Percentiles rank a stretch among this genome's conserved stretches.
These are phyloP conservation scores for Coleophora flavipennella DNA, from an alignment of 2,888 invertebrate genomes.

Conservation along the genomic window DNA sequence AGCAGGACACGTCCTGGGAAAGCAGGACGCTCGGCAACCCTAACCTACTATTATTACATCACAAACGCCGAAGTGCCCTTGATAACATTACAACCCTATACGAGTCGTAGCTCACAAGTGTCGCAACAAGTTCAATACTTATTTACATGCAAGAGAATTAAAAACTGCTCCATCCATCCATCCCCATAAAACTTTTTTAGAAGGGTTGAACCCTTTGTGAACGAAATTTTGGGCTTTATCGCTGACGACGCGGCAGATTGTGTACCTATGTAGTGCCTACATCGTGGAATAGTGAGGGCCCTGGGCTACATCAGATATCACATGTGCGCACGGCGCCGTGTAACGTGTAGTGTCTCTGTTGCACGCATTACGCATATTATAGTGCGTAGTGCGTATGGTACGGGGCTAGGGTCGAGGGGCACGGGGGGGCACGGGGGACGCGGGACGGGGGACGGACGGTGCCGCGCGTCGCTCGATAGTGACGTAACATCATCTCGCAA, in stretches of 20 bases:
- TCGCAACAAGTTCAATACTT: constrained; percentile 66
- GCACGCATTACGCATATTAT: too few species aligned
- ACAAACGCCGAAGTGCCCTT: constrained; percentile 60
- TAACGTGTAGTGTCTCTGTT: constrained; percentile 7
- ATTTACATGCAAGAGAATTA: constrained; percentile 67
- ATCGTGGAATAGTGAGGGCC: constrained; percentile 46
- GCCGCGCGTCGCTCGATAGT: constrained; percentile 45
- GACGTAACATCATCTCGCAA: constrained; percentile 62
- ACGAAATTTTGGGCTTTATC: constrained; percentile 38
- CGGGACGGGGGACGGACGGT: constrained; percentile 22
- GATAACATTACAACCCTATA: constrained; percentile 62
- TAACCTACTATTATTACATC: constrained; percentile 65
- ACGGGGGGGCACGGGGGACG: constrained; percentile 16
- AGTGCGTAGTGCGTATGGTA: constrained; percentile 21
- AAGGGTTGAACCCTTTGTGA: constrained; percentile 69
- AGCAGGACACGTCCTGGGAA: too few species aligned
- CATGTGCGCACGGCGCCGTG: constrained; percentile 19
- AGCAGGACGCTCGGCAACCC: too few species aligned
- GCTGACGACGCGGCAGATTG: constrained; percentile 40
- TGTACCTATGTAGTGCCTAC: constrained; percentile 19
- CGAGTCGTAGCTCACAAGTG: constrained; percentile 62
- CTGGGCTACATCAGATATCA: constrained; percentile 36
- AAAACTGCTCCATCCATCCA: constrained; percentile 67
- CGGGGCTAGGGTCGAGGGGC: constrained; percentile 20
- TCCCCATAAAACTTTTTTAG: constrained; percentile 46